Evolutionary conservation across 2,888 invertebrate genomes (phyloP), one percentile per base, ranked within the genome.

Genomic region (Yponomeuta malinellus): DNA sequence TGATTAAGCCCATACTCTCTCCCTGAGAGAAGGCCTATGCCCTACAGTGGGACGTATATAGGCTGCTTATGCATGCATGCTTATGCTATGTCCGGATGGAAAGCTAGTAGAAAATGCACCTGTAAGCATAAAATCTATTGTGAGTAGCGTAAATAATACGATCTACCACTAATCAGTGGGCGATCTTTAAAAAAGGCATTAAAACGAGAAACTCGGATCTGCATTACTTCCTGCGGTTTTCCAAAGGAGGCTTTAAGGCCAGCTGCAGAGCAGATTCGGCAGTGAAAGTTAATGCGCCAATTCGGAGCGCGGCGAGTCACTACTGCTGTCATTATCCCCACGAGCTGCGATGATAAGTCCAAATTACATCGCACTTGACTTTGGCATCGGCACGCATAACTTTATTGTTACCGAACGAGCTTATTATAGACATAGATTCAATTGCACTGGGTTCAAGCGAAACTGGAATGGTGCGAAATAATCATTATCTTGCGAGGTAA

Each of bases 201-300:
- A 52, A 52, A 52, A 52, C 52, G 52, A 52, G 52, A 52, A 52
- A 52, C 52, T 52, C 15, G 52, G 15, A 5, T 52, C 52, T 52
- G 52, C 52, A 52, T 52, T 52, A 52, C 52, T 52, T 52, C 15
- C 52, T 52, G 52, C 52, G 52, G 52, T 52, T 52, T 52, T 12
- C 52, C 52, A 52, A 52, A 52, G 52, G 52, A 52, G 52, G 52
- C 52, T 52, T 52, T 52, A 52, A 52, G 52, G 52, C 52, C 52
- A 52, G 52, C 52, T 52, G 52, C 15, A 52, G 52, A 52, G 52
- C 52, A 52, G 52, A 52, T 52, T 52, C 52, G 52, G 52, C 78
- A 90, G 90, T 89, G 91, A 91, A 91, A 91, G 91, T 90, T 85
- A 85, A 86, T 80, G 77, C 84, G 84, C 80, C 83, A 86, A 52